These are phyloP conservation scores for Apodemia mormo DNA, from an alignment of 2,888 invertebrate species.

Conservation along the genomic window DNA sequence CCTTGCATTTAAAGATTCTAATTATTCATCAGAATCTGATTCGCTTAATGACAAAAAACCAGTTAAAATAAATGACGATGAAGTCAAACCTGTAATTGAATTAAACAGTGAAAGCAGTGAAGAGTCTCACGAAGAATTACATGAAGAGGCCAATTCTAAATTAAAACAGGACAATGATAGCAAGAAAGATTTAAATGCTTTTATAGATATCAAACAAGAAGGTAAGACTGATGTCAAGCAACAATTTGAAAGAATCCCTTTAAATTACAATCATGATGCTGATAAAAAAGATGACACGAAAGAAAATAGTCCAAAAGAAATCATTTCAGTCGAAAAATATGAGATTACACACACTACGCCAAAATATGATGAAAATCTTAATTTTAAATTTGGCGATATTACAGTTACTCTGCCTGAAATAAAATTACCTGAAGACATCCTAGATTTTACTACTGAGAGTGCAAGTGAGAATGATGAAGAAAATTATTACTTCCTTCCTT, in stretches of 20 bases:
- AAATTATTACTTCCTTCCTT: constrained; percentile 18
- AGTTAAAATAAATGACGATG: constrained; percentile 58
- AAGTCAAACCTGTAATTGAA: constrained; percentile 71
- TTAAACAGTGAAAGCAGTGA: constrained; percentile 55
- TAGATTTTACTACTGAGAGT: constrained; percentile 55
- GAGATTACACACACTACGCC: constrained; percentile 49
- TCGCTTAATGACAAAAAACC: constrained; percentile 40
- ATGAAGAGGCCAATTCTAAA: constrained; percentile 23
- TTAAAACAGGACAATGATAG: constrained; percentile 34
- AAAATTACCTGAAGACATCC: constrained; percentile 71
- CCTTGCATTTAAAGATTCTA: constrained; percentile 16
- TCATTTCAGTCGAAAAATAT: constrained; percentile 36
- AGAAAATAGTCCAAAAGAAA: constrained; percentile 30
- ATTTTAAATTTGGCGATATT: constrained; percentile 67
- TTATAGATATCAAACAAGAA: constrained; percentile 32
- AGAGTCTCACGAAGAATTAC: constrained; percentile 35
- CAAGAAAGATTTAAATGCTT: constrained; percentile 44
- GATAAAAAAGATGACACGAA: constrained; percentile 28
- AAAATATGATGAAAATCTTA: constrained; percentile 63
- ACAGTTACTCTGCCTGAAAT: constrained; percentile 72
- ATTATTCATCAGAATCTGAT: constrained; percentile 41
- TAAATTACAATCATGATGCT: constrained; percentile 63
- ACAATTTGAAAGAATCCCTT: constrained; percentile 73
- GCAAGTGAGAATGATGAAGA: constrained; percentile 35
- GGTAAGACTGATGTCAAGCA: constrained; percentile 61